Evolutionary conservation across 2,888 invertebrate genomes (phyloP).

Genomic region (Halictus ligatus): DNA sequence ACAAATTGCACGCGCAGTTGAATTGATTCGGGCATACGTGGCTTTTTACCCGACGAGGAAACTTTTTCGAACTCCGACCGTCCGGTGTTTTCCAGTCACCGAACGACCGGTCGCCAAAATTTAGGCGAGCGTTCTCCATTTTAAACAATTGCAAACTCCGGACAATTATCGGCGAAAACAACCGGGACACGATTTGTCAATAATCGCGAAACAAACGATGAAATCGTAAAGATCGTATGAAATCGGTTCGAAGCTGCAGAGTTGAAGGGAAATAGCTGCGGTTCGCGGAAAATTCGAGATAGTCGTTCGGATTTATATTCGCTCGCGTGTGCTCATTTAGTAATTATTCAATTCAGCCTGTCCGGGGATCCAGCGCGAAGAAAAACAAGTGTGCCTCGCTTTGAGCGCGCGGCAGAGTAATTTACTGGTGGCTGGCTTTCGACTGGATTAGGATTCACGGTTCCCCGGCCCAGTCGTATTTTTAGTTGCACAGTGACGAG

Average conservation of each 20-base stretch:
- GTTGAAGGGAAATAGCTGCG: background rate
- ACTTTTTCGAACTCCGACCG: background rate
- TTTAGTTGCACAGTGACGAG: constrained; percentile 48
- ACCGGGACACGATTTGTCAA: background rate
- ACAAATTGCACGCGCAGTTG: constrained; percentile 6
- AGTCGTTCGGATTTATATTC: constrained; percentile 26
- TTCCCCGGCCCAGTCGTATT: constrained; percentile 45
- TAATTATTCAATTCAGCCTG: constrained; percentile 64
- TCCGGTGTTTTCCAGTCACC: background rate
- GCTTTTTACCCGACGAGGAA: background rate
- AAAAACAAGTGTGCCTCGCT: constrained; percentile 58
- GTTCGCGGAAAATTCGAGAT: background rate
- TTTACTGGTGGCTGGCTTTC: constrained; percentile 63
- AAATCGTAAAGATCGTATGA: too few relatives aligned
- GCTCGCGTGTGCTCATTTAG: constrained; percentile 27
- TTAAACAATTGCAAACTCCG: background rate
- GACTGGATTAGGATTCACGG: constrained; percentile 54
- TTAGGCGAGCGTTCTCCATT: background rate
- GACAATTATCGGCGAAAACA: too few relatives aligned
- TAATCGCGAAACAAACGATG: background rate
- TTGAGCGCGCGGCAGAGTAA: constrained; percentile 52
- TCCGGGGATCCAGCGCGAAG: constrained; percentile 35
- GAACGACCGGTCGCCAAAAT: background rate
- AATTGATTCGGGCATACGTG: background rate
- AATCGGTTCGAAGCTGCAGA: background rate